A percentile compares a stretch with the other conserved stretches of the same genome.
Evolutionary conservation across 2,888 invertebrate genomes (phyloP).

Genomic region (Theodoxus fluviatilis): DNA sequence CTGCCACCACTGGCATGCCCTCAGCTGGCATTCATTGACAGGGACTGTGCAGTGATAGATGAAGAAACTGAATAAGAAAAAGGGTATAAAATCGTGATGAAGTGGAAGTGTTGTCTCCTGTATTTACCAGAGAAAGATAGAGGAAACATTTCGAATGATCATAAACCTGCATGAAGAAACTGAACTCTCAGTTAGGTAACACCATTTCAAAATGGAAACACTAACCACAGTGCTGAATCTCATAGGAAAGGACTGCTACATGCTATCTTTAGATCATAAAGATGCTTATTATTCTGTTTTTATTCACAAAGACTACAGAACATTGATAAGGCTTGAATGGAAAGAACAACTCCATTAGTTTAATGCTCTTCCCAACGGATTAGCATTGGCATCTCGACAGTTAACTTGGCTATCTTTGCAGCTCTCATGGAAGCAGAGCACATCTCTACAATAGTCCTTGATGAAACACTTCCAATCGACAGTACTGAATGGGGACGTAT

Average conservation of each 20-base stretch:
- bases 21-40: too few species aligned
- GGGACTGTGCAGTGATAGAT: too few species aligned
- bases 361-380: not conserved
- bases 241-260: not conserved
- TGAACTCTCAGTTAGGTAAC: not conserved
- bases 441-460: not conserved
- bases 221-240: not conserved
- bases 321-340: not conserved
- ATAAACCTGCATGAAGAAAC: not conserved
- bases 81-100: too few species aligned
- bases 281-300: not conserved
- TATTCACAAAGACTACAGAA: not conserved
- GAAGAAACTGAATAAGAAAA: too few species aligned
- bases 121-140: not conserved
- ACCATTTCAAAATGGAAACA: slow-evolving; percentile 6
- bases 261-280: not conserved
- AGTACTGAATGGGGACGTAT: not conserved
- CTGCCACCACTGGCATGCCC: too few species aligned
- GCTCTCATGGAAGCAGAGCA: not conserved
- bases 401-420: not conserved
- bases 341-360: not conserved
- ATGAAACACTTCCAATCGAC: not conserved
- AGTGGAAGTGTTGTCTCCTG: not conserved
- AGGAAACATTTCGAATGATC: not conserved
- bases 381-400: not conserved